phyloP scores from a whole-genome alignment of 2,888 invertebrate species.

The Tenthredo notha region DNA sequence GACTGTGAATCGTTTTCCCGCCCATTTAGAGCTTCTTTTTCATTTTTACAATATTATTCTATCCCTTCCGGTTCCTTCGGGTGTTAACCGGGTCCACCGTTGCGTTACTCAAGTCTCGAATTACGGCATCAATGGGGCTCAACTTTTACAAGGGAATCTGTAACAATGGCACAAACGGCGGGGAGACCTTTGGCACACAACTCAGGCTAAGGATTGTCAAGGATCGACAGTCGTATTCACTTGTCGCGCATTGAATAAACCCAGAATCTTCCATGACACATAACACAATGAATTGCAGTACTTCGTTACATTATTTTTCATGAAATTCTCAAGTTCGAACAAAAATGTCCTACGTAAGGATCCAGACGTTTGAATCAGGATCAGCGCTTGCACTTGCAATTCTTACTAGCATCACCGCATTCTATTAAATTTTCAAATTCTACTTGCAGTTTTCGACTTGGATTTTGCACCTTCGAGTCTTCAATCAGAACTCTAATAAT shows the following conservation, averaged over 20 bases:
- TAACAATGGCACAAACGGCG: conserved; percentile 65
- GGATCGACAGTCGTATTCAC: conserved; percentile 35
- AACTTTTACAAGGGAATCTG: conserved; percentile 65
- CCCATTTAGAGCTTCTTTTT: conserved; percentile 61
- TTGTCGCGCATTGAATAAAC: conserved; percentile 29
- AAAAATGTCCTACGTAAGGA: neutral
- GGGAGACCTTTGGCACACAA: neutral
- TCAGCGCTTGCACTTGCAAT: too few relatives aligned
- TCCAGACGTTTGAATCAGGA: too few relatives aligned
- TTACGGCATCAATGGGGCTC: conserved; percentile 22
- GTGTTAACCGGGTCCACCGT: conserved; percentile 50
- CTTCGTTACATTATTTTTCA: neutral
- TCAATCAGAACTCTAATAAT: too few relatives aligned
- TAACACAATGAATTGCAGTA: neutral
- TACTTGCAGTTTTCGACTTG: neutral
- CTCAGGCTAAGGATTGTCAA: neutral
- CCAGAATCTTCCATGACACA: neutral
- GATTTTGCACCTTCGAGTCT: neutral
- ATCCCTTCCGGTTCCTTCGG: conserved; percentile 64
- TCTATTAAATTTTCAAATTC: too few relatives aligned
- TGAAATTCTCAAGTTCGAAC: neutral
- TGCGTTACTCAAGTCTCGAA: conserved; percentile 38
- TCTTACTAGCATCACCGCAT: too few relatives aligned
- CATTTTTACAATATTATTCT: conserved; percentile 67
- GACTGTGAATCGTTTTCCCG: conserved; percentile 58